These are phyloP conservation scores for Gastrophysa polygoni DNA, from an alignment of 2,888 invertebrate species.

Conservation along the genomic window DNA sequence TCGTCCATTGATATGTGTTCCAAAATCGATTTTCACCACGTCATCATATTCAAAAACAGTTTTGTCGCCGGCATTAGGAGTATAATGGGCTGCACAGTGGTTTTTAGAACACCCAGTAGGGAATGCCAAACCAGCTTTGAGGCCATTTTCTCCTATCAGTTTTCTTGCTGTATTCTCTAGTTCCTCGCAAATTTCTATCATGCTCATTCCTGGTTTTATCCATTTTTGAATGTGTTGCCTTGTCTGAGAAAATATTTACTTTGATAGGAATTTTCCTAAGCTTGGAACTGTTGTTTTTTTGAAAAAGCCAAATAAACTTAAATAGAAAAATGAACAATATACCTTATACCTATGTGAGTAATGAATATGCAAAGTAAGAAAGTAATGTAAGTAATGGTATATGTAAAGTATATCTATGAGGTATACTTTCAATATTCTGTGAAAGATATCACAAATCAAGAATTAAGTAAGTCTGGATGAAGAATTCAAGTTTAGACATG, in stretches of 20 bases:
- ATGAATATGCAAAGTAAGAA: too few relatives aligned
- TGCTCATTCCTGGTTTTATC: conserved; percentile 98
- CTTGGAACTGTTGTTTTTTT: too few relatives aligned
- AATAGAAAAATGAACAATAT: too few relatives aligned
- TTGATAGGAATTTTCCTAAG: neutral
- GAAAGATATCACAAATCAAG: too few relatives aligned
- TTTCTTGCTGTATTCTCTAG: conserved; percentile 90
- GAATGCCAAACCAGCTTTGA: conserved; percentile 93
- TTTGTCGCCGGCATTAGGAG: conserved; percentile 95
- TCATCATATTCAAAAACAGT: conserved; percentile 95
- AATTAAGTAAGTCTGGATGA: too few relatives aligned
- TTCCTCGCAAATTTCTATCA: conserved; percentile 98
- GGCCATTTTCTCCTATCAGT: conserved; percentile 92
- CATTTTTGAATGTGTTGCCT: conserved; percentile 89
- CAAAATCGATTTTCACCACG: conserved; percentile 98
- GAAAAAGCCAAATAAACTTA: too few relatives aligned
- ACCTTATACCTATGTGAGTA: too few relatives aligned
- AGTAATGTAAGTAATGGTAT: too few relatives aligned
- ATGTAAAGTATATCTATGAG: too few relatives aligned
- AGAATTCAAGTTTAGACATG: too few relatives aligned
- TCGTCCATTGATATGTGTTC: conserved; percentile 96
- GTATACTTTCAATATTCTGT: too few relatives aligned
- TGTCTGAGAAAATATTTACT: conserved; percentile 63
- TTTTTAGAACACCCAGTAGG: conserved; percentile 85
- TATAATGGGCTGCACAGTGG: conserved; percentile 99